Conservation (phyloP, 2,888 invertebrate species). For the Idaea straminata region DNA sequence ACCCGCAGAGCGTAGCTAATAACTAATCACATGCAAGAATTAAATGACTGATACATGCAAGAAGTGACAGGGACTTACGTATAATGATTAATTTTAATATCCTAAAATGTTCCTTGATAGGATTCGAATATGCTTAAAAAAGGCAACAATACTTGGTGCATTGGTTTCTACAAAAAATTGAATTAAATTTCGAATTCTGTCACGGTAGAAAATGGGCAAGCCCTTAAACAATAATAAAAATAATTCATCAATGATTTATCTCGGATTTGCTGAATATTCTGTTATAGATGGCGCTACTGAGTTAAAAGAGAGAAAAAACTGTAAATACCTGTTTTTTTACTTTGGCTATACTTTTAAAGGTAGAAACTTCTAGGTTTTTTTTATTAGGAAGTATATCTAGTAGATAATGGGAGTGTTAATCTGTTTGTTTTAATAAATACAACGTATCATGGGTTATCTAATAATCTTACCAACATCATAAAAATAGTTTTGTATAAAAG, state of each 20-base stretch:
- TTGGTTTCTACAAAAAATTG: too few relatives aligned
- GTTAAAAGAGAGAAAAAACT: neutral
- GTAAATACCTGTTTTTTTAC: neutral
- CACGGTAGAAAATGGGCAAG: neutral
- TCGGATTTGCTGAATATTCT: neutral
- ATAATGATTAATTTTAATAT: too few relatives aligned
- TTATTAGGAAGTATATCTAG: neutral
- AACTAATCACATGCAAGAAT: neutral
- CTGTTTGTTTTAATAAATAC: neutral
- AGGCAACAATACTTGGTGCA: too few relatives aligned
- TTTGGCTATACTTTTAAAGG: neutral
- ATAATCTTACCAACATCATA: neutral
- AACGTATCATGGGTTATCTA: neutral
- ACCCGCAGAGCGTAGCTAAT: neutral
- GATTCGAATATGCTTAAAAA: too few relatives aligned
- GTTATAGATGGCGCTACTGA: neutral
- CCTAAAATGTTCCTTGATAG: too few relatives aligned
- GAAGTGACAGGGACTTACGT: neutral
- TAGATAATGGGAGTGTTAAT: neutral
- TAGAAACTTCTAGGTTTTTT: too few relatives aligned
- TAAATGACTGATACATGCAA: neutral
- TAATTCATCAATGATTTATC: neutral
- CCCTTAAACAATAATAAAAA: neutral
- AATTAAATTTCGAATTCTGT: neutral
- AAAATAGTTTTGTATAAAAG: neutral